Base-by-base conservation (phyloP, 2,888 invertebrate genomes). In the Agrilus cyanescens region DNA sequence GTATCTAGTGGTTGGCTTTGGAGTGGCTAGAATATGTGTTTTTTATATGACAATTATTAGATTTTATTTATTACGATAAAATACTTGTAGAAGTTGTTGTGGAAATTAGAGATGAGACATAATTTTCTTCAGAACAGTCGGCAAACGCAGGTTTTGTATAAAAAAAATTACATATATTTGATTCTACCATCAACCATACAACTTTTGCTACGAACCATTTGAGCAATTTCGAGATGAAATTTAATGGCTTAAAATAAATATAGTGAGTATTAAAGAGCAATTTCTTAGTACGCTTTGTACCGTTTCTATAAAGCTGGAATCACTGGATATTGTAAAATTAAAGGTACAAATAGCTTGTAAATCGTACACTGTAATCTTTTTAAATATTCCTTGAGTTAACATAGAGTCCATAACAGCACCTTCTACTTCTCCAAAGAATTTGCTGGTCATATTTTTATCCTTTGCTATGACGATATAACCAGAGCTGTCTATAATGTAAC, bases 401-500 rank as follows among this genome's bases (percentile, higher is more conserved):
- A 91, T 79, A 1, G 80, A 75, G 41, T 80, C 73, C 76, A 93
- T 78, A 3, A 91, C 77, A 30, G 81, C 78, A 10, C 82, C 81
- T 52, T 86, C 80, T 18, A 86, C 70, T 47, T 82, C 82, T 0
- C 94, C 94, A 62, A 94, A 89, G 68, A 95, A 94, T 53, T 73
- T 72, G 0, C 94, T 93, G 1, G 83, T 83, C 38, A 84, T 72
- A 32, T 74, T 70, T 30, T 71, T 66, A 14, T 78, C 68, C 53
- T 79, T 75, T 0, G 87, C 78, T 8, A 88, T 70, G 1, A 94
- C 75, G 6, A 91, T 73, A 62, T 90, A 95, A 0, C 91, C 95
- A 55, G 90, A 89, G 61, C 85, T 86, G 61, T 95, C 95, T 33
- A 95, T 73, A n/a, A 95, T 73, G 61, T 85, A 94, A 60, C 94